Base-by-base conservation (phyloP, 2,888 invertebrate species). In the Brachyptera risi region DNA sequence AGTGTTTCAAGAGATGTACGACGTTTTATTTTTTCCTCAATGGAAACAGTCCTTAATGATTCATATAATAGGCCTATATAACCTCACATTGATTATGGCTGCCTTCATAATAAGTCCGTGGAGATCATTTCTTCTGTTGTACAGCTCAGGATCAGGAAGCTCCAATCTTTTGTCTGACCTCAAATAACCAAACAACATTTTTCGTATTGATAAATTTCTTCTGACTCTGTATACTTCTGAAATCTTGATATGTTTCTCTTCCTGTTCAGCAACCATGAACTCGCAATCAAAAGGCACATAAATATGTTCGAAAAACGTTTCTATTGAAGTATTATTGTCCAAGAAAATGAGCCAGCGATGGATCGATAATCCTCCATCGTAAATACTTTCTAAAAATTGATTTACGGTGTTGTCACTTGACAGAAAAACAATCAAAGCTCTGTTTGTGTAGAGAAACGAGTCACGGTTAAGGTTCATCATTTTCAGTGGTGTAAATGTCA, bases 211-310 rank as follows among this genome's bases (percentile, higher is more conserved):
- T 13, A 47, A 11, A n/a, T n/a, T 24, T 7, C 24, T 5, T 3
- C 47, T 17, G 23, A 47, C 47, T 17, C 47, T 17, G 24, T 47
- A 47, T 5, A 23, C 47, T 24, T 47, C 47, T n/a, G 47, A 24
- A 1, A 47, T 9, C 11, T 24, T 24, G 47, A 47, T 24, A 24
- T 21, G 21, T 2, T 2, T 24, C 21, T 3, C 47, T 4, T 24
- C 23, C 19, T 24, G 47, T 21, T 47, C 23, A 21, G 47, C 47
- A 3, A 47, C 47, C 23, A 17, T 24, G 23, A 47, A 47, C 47
- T 47, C 47, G 47, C 9, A 9, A 24, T 47, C 47, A 24, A 47
- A 47, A 21, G 47, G 47, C 23, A 47, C 47, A 13, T 47, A 21
- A 24, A 47, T 47, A 24, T 19, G 1, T n/a, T 21, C 47, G 47